Base-by-base conservation (phyloP, 2,888 invertebrate species). In the Trachelus iudaicus region DNA sequence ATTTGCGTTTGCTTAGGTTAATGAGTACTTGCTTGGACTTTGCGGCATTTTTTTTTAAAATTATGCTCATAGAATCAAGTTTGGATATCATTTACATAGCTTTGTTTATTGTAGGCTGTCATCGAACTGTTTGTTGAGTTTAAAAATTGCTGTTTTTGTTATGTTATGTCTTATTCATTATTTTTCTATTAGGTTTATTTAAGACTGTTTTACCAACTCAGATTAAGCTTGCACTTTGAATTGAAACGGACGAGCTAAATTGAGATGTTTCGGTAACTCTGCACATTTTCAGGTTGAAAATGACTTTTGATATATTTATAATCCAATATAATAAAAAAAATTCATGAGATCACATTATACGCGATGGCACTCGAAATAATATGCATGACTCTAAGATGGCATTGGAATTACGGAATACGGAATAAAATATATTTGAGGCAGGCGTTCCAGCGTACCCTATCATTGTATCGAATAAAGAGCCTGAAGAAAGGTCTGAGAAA, bases 401-500 rank as follows among this genome's bases (percentile, higher is more conserved):
- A 15, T 56, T 56, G 56, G 56, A 56, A 56, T 23, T 23, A 56
- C 23, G 56, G 23, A 56, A 56, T 56, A 56, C 9, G 56, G 2
- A 56, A 56, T 56, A 56, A 23, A 56, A 23, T 56, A 56, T 56
- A 56, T 23, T 56, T 56, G 23, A 56, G 9, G 56, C 23, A 23
- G 9, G 23, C 23, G 56, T 56, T 56, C 2, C 56, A 23, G 56
- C 56, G 9, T 80, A 82, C 82, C 75, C 80, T 81, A 73, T 31
- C 68, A 12, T 23, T 35, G 33, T 30, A 11, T 34, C 34, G 34
- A 79, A 79, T 81, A 85, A 82, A 85, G 83, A 85, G 85, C 86
- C 81, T 83, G 83, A 85, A 85, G 87, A 89, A 89, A 89, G 90
- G 89, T 89, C 89, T 88, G 90, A 88, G 86, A 88, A 88, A 90